A percentile compares a stretch with the other conserved stretches of the same genome.
phyloP scores from a whole-genome alignment of 2,888 invertebrate genomes.

The Steinernema carpocapsae region DNA sequence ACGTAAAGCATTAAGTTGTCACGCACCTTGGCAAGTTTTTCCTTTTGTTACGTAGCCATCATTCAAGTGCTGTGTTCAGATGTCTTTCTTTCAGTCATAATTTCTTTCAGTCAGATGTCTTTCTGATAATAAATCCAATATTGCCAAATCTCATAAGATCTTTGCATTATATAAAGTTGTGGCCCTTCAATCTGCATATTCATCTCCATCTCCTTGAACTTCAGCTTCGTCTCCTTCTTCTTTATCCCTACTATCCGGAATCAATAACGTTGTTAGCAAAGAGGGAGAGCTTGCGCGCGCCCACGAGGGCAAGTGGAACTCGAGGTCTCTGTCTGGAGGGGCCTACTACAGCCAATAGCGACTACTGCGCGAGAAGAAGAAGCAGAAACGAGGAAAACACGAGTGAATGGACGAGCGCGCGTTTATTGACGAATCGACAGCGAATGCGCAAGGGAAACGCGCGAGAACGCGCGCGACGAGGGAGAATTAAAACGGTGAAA shows the following conservation, averaged over 20 bases:
- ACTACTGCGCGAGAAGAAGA: no score
- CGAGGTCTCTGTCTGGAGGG: not conserved
- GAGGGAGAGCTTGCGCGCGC: slow-evolving; percentile 9
- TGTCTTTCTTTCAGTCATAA: no score
- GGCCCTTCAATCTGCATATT: not conserved
- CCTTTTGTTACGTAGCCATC: no score
- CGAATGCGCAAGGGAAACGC: not conserved
- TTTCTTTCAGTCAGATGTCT: no score
- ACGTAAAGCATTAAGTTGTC: no score
- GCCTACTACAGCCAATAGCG: not conserved
- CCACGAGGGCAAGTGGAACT: slow-evolving; percentile 4
- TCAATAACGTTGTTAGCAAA: slow-evolving; percentile 29
- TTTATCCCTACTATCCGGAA: slow-evolving; percentile 28
- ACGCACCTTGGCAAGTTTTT: no score
- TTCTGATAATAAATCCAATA: no score
- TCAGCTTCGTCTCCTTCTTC: not conserved
- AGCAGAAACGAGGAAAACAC: no score
- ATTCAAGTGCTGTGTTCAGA: no score
- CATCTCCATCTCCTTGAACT: not conserved
- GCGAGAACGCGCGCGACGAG: not conserved
- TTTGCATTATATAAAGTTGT: no score
- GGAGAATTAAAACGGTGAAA: slow-evolving; percentile 32
- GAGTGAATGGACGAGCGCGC: not conserved
- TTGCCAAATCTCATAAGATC: no score
- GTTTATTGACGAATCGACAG: slow-evolving; percentile 30